Evolutionary conservation across 37 sponge, comb jelly and placozoan genomes (phyloP), one percentile per base, ranked within the genome.

Genomic region (Spongilla lacustris): DNA sequence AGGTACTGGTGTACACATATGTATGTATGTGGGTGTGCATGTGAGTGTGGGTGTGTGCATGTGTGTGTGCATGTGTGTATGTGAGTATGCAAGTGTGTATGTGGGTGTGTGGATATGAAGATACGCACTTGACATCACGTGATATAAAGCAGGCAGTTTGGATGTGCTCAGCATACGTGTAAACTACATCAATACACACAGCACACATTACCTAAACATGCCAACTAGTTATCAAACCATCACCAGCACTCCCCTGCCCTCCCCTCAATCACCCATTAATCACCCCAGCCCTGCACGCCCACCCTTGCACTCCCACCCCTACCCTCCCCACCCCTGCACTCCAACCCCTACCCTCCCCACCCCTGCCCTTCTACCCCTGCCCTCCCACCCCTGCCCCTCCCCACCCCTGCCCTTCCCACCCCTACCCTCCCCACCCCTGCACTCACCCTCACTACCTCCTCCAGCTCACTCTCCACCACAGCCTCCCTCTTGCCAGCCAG

Each of bases 361-460:
- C n/a, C 41, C 41, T 41, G 6, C 41, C 41, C 6, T 41, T 6
- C 3, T 46, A 58, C 58, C 4, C 21, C 4, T 14, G 19, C 21
- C 14, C 58, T 58, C 58, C 41, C 41, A 9, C 41, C 41, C 6
- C 41, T 6, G 6, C 6, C 41, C 41, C 41, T 41, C 41, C 41
- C 3, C 6, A 41, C 41, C 41, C 41, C 6, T 6, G 6, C 41
- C 41, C 41, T 41, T 6, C 3, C 14, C 50, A 81, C 70, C 72
- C 32, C 31, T 36, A 28, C 75, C 31, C 75, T 41, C 41, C 31
- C 75, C 12, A 6, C 11, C 0, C 68, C 8, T 80, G 28, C 84
- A 31, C 85, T 31, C 19, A 92, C 92, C 77, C 81, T 74, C 12
- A 90, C 58, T 23, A 90, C 75, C 8, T 22, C 33, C 9, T 85